Conservation (phyloP, 2,888 invertebrate genomes). For the Agrilus mali region DNA sequence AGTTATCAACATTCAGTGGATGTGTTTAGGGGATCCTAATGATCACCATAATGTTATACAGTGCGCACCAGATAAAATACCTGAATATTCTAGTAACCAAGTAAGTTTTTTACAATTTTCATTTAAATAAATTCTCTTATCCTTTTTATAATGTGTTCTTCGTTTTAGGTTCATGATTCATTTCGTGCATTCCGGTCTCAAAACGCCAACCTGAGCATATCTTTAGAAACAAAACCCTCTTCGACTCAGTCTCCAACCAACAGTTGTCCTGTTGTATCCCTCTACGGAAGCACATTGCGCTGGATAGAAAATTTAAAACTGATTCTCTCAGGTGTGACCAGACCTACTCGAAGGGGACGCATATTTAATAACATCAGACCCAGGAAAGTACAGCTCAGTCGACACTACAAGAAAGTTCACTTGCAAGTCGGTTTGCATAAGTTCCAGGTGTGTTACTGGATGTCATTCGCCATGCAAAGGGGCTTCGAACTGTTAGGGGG, state of each 20-base stretch:
- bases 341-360: conserved; percentile 84
- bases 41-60: conserved; percentile 94
- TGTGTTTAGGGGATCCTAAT: conserved; percentile 82
- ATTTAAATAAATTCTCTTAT: conserved; percentile 2
- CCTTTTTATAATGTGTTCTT: background rate
- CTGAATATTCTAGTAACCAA: conserved; percentile 93
- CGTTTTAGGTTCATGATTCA: conserved; percentile 73
- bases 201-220: conserved; percentile 65
- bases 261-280: conserved; percentile 58
- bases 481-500: conserved; percentile 80
- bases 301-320: conserved; percentile 95
- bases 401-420: conserved; percentile 82
- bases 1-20: conserved; percentile 77
- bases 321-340: conserved; percentile 81
- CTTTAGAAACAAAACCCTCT: conserved; percentile 59
- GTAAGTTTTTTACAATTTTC: conserved; percentile 28
- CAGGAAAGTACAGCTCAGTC: conserved; percentile 79
- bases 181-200: conserved; percentile 89
- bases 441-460: conserved; percentile 89
- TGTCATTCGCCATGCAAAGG: conserved; percentile 89
- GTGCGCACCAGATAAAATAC: conserved; percentile 90
- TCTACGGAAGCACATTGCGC: conserved; percentile 87
- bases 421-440: conserved; percentile 78
- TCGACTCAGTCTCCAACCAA: conserved; percentile 32
- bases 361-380: conserved; percentile 77